These are phyloP conservation scores for Ahaetulla prasina DNA, from an alignment of 2,113 vertebrate genomes.

Conservation along the genomic window DNA sequence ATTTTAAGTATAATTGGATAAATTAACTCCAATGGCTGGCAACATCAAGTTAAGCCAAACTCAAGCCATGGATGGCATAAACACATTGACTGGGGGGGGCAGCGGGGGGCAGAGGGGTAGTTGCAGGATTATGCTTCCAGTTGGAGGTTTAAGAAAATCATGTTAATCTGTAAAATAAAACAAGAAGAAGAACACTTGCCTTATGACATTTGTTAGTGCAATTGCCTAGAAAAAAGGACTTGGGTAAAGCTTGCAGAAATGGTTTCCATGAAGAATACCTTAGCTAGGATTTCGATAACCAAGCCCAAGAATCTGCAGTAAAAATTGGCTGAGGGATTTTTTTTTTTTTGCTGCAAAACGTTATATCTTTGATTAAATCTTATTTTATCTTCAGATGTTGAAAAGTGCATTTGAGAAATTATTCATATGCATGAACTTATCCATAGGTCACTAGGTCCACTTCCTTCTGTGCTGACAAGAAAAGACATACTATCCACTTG, in stretches of 20 bases:
- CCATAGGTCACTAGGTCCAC: neutral
- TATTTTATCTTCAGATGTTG: slow-evolving; percentile 20
- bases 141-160: neutral
- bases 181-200: neutral
- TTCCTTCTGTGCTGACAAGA: neutral
- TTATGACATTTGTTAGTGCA: neutral
- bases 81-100: neutral
- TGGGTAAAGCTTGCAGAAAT: neutral
- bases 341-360: neutral
- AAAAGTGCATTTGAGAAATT: neutral
- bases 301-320: neutral
- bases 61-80: neutral
- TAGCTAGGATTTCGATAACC: neutral
- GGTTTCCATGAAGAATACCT: neutral
- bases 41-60: neutral
- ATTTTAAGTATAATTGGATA: neutral
- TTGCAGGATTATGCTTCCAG: neutral
- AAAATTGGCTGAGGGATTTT: neutral
- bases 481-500: neutral
- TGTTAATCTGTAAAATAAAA: neutral
- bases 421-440: slow-evolving; percentile 7
- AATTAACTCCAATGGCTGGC: neutral
- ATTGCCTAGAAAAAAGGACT: neutral
- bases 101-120: too few species aligned
- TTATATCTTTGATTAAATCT: neutral